Evolutionary conservation across 1,140 invertebrate species (phyloP).

Genomic region (Physella acuta): DNA sequence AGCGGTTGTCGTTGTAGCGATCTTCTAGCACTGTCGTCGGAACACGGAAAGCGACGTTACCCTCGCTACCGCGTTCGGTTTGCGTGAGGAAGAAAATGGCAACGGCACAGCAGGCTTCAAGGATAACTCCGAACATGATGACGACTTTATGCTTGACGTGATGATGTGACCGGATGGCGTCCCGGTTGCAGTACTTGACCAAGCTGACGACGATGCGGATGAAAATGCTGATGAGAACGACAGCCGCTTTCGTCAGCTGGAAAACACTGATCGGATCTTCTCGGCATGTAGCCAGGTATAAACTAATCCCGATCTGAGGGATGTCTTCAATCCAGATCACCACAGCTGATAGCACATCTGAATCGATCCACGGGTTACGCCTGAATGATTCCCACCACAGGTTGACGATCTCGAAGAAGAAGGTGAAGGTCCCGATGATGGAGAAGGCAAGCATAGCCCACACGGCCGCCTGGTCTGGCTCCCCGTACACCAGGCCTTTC

Average conservation of each 20-base stretch:
- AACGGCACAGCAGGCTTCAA: constrained; percentile 38
- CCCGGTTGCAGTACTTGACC: constrained; percentile 42
- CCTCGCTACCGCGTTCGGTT: constrained; percentile 36
- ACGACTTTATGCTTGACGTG: constrained; percentile 34
- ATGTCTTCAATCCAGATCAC: constrained; percentile 50
- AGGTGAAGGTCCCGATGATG: constrained; percentile 46
- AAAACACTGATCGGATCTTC: constrained; percentile 51
- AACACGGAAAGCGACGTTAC: constrained; percentile 40
- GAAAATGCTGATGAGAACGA: constrained; percentile 41
- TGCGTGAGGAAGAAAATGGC: constrained; percentile 47
- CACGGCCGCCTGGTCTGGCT: constrained; percentile 31
- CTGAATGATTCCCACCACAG: constrained; percentile 43
- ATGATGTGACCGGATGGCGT: constrained; percentile 25
- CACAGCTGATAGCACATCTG: constrained; percentile 40
- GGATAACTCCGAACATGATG: constrained; percentile 45
- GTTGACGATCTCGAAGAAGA: constrained; percentile 43
- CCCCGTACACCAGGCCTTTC: constrained; percentile 50
- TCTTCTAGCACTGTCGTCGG: constrained; percentile 42
- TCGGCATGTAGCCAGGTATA: constrained; percentile 35
- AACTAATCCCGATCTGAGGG: constrained; percentile 34
- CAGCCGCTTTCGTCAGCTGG: constrained; percentile 45
- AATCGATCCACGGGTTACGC: constrained; percentile 41
- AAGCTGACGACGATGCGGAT: constrained; percentile 41
- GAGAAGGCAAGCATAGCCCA: constrained; percentile 45
- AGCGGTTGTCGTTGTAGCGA: constrained; percentile 45